These are phyloP conservation scores for Spea hammondii DNA, from an alignment of 2,797 vertebrate species.

Conservation along the genomic window DNA sequence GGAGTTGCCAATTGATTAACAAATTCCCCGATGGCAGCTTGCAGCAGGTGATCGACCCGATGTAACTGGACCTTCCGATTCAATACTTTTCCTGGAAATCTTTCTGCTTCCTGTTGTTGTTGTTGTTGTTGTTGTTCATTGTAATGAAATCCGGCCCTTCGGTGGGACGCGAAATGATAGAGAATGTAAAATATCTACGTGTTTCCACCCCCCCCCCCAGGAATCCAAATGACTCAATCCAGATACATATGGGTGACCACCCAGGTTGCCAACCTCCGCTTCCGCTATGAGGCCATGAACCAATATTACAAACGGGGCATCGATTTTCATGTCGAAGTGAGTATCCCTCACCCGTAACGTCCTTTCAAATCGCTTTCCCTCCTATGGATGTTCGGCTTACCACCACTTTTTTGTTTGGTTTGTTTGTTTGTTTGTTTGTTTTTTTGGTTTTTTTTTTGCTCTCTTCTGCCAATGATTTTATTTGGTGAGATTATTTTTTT, in stretches of 20 bases:
- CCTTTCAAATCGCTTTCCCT: background rate
- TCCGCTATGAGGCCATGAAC: background rate
- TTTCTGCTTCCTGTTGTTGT: background rate
- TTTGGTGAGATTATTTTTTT: no score
- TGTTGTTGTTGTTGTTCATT: background rate
- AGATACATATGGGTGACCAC: background rate
- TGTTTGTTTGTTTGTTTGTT: no score
- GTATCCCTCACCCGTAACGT: background rate
- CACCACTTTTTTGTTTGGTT: no score
- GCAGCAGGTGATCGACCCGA: no score
- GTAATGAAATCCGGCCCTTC: background rate
- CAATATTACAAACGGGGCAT: slow-evolving; percentile 17
- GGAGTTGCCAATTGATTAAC: no score
- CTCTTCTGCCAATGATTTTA: background rate
- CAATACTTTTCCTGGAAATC: background rate
- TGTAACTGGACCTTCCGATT: no score
- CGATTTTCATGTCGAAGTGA: background rate
- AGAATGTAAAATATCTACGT: no score
- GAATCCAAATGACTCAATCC: slow-evolving; percentile 5
- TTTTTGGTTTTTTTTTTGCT: background rate
- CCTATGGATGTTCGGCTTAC: no score
- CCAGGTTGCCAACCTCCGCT: background rate
- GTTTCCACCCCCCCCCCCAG: background rate
- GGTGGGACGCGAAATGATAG: no score
- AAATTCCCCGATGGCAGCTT: no score